Evolutionary conservation across 2,888 invertebrate genomes (phyloP), one percentile per base, ranked within the genome.

Genomic region (Hemaris fuciformis): DNA sequence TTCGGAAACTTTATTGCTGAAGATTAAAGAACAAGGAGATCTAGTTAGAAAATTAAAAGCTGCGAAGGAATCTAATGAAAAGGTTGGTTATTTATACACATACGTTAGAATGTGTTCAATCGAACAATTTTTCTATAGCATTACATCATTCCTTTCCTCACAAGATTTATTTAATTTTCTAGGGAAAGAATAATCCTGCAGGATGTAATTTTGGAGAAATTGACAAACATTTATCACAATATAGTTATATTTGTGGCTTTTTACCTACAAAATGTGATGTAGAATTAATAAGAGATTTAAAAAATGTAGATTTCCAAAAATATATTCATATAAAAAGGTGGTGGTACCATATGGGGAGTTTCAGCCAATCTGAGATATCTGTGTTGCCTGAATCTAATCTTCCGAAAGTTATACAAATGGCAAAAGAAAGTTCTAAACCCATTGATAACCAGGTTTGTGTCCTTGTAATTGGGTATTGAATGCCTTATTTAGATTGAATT

Each of bases 41-140:
- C 85, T 96, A 72, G 96, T 98, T 59, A 94, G 97, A 77, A 95
- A 96, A 89, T 90, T 97, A 66, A 98, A 98, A 91, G 93, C 95
- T 69, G 94, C 95, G 31, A 97, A 97, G 88, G 96, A 96, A 85
- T 94, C 95, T 59, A 95, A 94, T 83, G 95, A 95, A 71, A 95
- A 95, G 96, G 97, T 97, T 76, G 80, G 83, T 84, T n/a, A 18
- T 57, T 41, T 43, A 27, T 15, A 20, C 59, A 42, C 4, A 18
- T 31, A 18, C 27, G 27, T 15, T 15, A 7, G 15, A 15, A 27
- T 8, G 8, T 6, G 62, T 46, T 63, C 38, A 46, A 56, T 31
- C 10, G 23, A 23, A 34, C 20, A 27, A 18, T 23, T 38, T 41
- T 20, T 41, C 27, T 67, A 27, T 62, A 42, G 25, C 61, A 72